Evolutionary conservation across 2,113 vertebrate species (phyloP), one percentile per base, ranked within the genome.

Genomic region (Emydocephalus ijimae): DNA sequence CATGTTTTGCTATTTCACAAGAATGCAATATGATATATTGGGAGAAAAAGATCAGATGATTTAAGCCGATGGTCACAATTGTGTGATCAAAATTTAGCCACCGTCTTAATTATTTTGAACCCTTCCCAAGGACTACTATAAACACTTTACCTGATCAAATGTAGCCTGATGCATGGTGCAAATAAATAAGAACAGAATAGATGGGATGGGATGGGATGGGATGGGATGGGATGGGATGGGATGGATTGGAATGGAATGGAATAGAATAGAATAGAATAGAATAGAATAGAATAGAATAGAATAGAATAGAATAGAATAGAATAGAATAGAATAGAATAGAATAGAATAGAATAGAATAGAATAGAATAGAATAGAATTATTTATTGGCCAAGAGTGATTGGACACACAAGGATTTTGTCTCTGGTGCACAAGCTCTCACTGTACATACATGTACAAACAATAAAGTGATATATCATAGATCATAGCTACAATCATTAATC

Each of bases 161-260:
- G 54, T 26, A 88, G 0, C 10, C 69, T 90, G 26, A 3, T 64
- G 26, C 9, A 64, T 2, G 2, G 21, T 0, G 64, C 92, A 94
- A 96, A 96, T 94, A 94, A 96, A 57, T 95, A 95, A 95, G 59
- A 26, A 59, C 8, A 56, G 52, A 54, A 15, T 54, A 14, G 2
- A 56, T 6, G 4, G 55, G 5, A 21, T 21, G 5, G 20, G 21
- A 21, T 18, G 3, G 55, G 20, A 20, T 20, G 4, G 15, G 15
- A 18, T 18, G 15, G 54, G 15, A 56, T 56, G 4, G 15, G 15
- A 55, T 56, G 4, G 55, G 1, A 56, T 56, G 4, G 55, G 1
- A 56, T 21, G 18, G 55, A 5, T 8, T 8, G 0, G 57, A 10
- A 50, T 9, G 6, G 48, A 10, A 50, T 1, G 9, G 48, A 57